A percentile compares a stretch with the other conserved stretches of the same genome.
Conservation (phyloP, 2,797 vertebrate genomes). For the Melanotaenia trifasciata region DNA sequence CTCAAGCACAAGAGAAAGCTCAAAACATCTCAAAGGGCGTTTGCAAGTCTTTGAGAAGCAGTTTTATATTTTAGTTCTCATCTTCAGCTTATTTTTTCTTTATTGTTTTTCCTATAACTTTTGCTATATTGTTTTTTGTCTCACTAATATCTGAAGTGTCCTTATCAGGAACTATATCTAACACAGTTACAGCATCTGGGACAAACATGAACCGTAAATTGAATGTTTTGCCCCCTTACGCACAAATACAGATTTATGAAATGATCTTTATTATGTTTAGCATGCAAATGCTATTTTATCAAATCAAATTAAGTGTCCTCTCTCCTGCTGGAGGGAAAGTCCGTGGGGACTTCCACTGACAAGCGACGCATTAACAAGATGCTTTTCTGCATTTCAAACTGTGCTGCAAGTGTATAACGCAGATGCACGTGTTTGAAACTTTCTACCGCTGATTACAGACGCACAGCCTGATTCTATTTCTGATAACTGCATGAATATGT, state of each 20-base stretch:
- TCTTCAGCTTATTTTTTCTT: background rate
- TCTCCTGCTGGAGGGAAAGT: slow-evolving; percentile 31
- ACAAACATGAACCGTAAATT: background rate
- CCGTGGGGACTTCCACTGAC: slow-evolving; percentile 33
- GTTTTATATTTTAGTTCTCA: background rate
- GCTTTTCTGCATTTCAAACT: background rate
- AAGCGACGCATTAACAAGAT: slow-evolving; percentile 12
- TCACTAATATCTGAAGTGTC: background rate
- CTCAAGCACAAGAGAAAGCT: background rate
- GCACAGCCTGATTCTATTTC: background rate
- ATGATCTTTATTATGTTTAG: slow-evolving; percentile 8
- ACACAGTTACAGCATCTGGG: background rate
- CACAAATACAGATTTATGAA: background rate
- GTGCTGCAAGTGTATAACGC: background rate
- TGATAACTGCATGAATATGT: background rate
- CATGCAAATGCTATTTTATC: slow-evolving; percentile 20
- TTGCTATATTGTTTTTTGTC: background rate
- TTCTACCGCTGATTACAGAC: background rate
- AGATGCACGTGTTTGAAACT: background rate
- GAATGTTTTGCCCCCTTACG: background rate
- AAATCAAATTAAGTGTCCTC: slow-evolving; percentile 39
- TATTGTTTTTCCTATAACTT: background rate
- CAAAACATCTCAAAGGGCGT: background rate
- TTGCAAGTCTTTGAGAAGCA: background rate
- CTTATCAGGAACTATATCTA: background rate